A percentile compares a stretch with the other conserved stretches of the same genome.
Conservation (phyloP, 1,140 invertebrate species). For the Drosophila melanica region DNA sequence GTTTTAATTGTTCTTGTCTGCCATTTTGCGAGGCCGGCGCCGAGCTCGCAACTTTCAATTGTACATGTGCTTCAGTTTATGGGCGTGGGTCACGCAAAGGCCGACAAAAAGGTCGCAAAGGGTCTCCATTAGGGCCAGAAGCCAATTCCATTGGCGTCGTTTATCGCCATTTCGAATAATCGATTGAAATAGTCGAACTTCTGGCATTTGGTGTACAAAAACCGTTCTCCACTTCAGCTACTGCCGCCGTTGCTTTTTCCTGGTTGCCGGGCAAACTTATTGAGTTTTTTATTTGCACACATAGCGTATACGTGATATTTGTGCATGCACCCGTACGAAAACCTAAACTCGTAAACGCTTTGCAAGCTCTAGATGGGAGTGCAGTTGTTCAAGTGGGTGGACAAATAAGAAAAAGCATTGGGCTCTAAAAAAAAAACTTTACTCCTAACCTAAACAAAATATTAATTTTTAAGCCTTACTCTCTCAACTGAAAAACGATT, state of each 20-base stretch:
- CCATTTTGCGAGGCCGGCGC: constrained; percentile 4
- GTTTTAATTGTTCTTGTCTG: constrained; percentile 59
- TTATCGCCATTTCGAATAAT: constrained; percentile 43
- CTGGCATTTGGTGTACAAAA: constrained; percentile 27
- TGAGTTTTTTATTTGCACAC: constrained; percentile 22
- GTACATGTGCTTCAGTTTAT: constrained; percentile 53
- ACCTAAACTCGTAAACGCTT: neutral
- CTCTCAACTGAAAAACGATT: too few species aligned
- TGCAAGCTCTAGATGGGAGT: neutral
- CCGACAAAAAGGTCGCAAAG: constrained; percentile 1
- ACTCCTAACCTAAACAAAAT: too few species aligned
- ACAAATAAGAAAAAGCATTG: too few species aligned
- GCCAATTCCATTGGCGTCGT: constrained; percentile 28
- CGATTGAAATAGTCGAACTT: constrained; percentile 37
- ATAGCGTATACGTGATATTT: constrained; percentile 39
- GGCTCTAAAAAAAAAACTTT: neutral
- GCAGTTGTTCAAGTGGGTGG: neutral
- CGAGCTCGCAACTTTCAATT: constrained; percentile 39
- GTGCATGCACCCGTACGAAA: constrained; percentile 7
- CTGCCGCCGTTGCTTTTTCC: neutral
- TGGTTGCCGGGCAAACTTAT: constrained; percentile 7
- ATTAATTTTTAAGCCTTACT: too few species aligned
- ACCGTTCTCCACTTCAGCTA: neutral
- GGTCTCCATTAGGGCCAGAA: constrained; percentile 12
- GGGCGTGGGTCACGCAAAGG: constrained; percentile 37